Percentiles rank a stretch among this genome's conserved stretches.
Evolutionary conservation across 2,888 invertebrate species (phyloP).

Genomic region (Dryobotodes eremita): DNA sequence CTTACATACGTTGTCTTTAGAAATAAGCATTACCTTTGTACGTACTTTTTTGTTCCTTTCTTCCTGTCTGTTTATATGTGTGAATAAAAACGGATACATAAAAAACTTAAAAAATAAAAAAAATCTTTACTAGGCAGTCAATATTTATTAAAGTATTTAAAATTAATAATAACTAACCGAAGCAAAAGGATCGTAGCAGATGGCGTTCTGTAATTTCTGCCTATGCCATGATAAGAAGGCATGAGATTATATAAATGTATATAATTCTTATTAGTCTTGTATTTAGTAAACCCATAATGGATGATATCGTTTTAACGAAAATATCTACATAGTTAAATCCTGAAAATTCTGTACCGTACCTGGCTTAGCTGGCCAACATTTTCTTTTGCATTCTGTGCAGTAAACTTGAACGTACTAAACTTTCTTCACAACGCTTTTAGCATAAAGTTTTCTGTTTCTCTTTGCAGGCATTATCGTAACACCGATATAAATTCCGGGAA

Average conservation of each 20-base stretch:
- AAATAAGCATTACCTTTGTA: too few species aligned
- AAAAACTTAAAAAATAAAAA: too few species aligned
- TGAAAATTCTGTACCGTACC: background rate
- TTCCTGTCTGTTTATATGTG: too few species aligned
- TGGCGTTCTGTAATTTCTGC: background rate
- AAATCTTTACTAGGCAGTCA: too few species aligned
- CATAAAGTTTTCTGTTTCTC: slow-evolving; percentile 46
- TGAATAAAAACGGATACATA: too few species aligned
- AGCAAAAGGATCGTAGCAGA: background rate
- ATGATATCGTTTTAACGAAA: background rate
- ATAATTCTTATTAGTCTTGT: background rate
- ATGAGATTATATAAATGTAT: background rate
- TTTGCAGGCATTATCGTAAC: slow-evolving; percentile 21
- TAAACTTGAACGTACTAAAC: background rate
- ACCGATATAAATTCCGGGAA: slow-evolving; percentile 33
- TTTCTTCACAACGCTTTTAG: slow-evolving; percentile 22
- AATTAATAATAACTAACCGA: background rate
- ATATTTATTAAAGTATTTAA: too few species aligned
- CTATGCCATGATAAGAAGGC: background rate
- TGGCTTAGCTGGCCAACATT: background rate
- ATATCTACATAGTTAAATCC: background rate
- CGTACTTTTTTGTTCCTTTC: too few species aligned
- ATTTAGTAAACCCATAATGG: background rate
- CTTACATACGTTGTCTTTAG: too few species aligned
- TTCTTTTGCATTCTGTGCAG: background rate